These are phyloP conservation scores for Tipula confusa DNA, from an alignment of 2,888 invertebrate genomes.

Conservation along the genomic window DNA sequence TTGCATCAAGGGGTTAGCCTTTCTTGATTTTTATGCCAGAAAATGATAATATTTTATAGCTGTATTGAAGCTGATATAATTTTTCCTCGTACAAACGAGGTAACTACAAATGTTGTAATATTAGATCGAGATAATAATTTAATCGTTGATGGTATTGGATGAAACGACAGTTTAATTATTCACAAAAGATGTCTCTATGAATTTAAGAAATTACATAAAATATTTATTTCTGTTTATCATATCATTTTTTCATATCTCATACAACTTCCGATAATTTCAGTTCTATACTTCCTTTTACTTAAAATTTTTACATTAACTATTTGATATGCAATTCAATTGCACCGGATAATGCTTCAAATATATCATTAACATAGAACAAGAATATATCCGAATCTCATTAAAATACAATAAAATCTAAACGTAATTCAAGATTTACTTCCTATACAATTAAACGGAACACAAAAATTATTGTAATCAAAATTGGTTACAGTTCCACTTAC, in stretches of 20 bases:
- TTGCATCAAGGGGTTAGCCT: too few relatives aligned
- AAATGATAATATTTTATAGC: too few relatives aligned
- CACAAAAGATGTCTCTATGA: not conserved
- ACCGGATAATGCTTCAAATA: not conserved
- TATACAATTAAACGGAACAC: not conserved
- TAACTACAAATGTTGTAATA: too few relatives aligned
- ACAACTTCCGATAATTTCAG: not conserved
- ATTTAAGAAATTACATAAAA: not conserved
- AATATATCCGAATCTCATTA: not conserved
- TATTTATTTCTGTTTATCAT: not conserved
- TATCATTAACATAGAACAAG: not conserved
- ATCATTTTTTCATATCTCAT: not conserved
- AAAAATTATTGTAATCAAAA: not conserved
- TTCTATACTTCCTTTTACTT: not conserved
- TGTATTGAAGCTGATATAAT: too few relatives aligned
- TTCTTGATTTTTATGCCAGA: too few relatives aligned
- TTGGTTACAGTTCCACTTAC: not conserved
- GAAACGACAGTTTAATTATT: too few relatives aligned
- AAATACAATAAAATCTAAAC: slow-evolving; percentile 12
- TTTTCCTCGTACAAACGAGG: too few relatives aligned
- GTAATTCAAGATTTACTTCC: slow-evolving; percentile 25
- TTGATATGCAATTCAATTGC: not conserved
- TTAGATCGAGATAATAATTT: too few relatives aligned
- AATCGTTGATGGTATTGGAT: too few relatives aligned
- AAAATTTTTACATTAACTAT: not conserved